These are phyloP conservation scores for Perizoma affinitatum DNA, from an alignment of 2,888 invertebrate species.

Conservation along the genomic window DNA sequence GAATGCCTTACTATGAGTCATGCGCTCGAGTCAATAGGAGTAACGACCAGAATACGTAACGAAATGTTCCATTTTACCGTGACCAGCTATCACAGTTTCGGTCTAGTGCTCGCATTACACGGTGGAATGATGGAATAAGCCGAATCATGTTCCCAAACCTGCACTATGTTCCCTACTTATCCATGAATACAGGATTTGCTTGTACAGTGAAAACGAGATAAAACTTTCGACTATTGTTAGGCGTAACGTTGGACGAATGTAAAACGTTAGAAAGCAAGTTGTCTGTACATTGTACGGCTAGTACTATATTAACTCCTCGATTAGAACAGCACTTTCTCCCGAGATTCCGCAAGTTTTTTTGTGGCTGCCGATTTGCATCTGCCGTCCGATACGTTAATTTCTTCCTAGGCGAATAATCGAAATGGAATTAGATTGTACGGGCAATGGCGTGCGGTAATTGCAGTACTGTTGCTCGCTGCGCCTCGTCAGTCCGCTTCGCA, in stretches of 20 bases:
- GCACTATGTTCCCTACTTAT: constrained; percentile 12
- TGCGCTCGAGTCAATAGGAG: constrained; percentile 21
- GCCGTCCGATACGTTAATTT: constrained; percentile 64
- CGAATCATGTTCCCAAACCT: constrained; percentile 36
- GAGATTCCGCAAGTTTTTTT: constrained; percentile 55
- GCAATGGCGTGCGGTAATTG: constrained; percentile 65
- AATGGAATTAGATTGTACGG: constrained; percentile 73
- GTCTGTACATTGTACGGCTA: constrained; percentile 21
- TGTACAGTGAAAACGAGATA: constrained; percentile 21
- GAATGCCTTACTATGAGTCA: constrained; percentile 23
- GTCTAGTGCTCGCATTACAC: constrained; percentile 46
- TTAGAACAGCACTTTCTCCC: constrained; percentile 59
- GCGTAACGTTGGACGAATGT: constrained; percentile 38
- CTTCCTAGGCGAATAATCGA: constrained; percentile 65
- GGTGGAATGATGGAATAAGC: constrained; percentile 15
- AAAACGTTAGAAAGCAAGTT: constrained; percentile 48
- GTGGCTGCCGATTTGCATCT: constrained; percentile 44
- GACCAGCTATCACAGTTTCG: constrained; percentile 47
- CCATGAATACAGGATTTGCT: constrained; percentile 9
- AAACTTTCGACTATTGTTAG: constrained; percentile 35
- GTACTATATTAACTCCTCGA: constrained; percentile 43
- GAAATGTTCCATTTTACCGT: constrained; percentile 48
- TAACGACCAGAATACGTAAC: constrained; percentile 52
- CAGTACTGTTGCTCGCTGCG: constrained; percentile 43
- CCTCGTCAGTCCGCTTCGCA: constrained; percentile 56